phyloP scores from a whole-genome alignment of 2,888 invertebrate genomes.

The Heliconius ismenius region DNA sequence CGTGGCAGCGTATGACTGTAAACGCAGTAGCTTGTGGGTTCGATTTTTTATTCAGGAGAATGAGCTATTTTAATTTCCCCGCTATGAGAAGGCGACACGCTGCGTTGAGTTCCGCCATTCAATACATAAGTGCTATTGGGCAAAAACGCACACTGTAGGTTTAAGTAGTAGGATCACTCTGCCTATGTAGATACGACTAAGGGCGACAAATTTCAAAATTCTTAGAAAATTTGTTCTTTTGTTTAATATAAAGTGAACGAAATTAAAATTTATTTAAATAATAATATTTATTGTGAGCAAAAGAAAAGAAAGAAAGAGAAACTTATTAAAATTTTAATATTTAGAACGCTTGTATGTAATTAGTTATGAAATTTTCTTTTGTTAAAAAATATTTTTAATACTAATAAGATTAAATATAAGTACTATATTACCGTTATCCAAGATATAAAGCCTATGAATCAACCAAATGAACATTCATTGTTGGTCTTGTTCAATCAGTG shows the following conservation, averaged over 20 bases:
- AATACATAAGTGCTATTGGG: too few relatives aligned
- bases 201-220: not conserved
- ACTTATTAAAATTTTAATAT: too few relatives aligned
- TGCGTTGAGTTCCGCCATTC: not conserved
- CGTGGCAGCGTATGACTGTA: too few relatives aligned
- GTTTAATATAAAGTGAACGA: too few relatives aligned
- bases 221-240: too few relatives aligned
- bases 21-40: not conserved
- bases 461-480: conserved; percentile 50
- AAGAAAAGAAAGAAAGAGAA: too few relatives aligned
- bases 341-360: too few relatives aligned
- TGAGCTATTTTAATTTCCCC: not conserved
- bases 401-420: conserved; percentile 7
- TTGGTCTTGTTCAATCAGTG: conserved; percentile 74
- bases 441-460: conserved; percentile 37
- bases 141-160: too few relatives aligned
- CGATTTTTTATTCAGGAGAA: not conserved
- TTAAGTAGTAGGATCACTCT: not conserved
- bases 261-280: too few relatives aligned
- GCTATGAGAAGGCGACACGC: not conserved
- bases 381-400: not conserved
- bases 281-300: too few relatives aligned
- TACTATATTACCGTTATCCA: conserved; percentile 28
- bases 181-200: not conserved
- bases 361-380: too few relatives aligned